Evolutionary conservation across 2,113 vertebrate genomes (phyloP), one percentile per base, ranked within the genome.

Genomic region (Etheostoma cragini): DNA sequence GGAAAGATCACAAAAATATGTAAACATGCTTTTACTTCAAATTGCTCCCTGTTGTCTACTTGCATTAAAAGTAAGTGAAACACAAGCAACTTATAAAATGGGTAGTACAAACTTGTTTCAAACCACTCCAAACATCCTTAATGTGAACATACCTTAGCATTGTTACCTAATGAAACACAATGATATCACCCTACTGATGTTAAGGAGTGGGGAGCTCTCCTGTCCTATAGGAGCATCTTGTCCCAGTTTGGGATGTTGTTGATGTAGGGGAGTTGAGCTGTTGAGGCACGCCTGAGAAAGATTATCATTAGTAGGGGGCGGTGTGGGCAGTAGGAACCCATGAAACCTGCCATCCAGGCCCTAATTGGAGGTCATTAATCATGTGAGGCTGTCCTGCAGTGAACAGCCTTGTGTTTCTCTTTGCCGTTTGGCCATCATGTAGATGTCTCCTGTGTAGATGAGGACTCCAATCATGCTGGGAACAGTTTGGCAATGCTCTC

Each of bases 341-440:
- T 88, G 92, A 93, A 93, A 94, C 91, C 90, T 92, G 89, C 90
- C 91, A 89, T 93, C 89, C 87, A 88, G 87, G 60, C 57, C 89
- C 82, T 95, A 95, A 95, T 94, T 95, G 93, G 92, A 92, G 91
- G 91, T 87, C 90, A 95, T 96, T 94, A 95, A 96, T 95, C 95
- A 95, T 91, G 61, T 75, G 68, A 84, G 78, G 88, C 92, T 81
- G 86, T 93, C 92, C 85, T 88, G 88, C 71, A 84, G 87, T 92
- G 91, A 95, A 94, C 89, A 81, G 91, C 56, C 66, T 82, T 87
- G 91, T 95, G 93, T 94, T 94, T 91, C 86, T 81, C 61, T 85
- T 82, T 87, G 80, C 90, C 7, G 47, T 86, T 89, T 91, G 89
- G 84, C 69, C 84, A 87, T 89, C 80, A 53, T 78, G 80, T 82